Conservation (phyloP, 2,888 invertebrate genomes). For the Protonemura montana region DNA sequence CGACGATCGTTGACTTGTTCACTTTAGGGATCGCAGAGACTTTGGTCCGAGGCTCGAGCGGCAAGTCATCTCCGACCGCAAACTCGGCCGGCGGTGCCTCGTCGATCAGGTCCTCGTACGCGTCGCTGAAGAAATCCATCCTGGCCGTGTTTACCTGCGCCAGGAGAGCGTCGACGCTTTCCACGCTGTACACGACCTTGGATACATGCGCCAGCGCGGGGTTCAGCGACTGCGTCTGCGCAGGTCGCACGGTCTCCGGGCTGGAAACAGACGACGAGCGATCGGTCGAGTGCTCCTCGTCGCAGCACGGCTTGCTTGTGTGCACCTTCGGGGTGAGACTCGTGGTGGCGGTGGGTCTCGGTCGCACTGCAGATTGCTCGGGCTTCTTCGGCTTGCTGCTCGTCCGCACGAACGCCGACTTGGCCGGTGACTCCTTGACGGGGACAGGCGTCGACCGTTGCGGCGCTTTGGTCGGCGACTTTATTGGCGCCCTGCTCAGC, state of each 20-base stretch:
- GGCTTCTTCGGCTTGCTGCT: constrained; percentile 40
- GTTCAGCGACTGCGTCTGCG: constrained; percentile 1
- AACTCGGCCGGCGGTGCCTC: constrained; percentile 58
- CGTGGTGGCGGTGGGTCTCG: constrained; percentile 51
- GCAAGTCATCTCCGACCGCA: constrained; percentile 60
- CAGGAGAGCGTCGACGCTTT: not conserved
- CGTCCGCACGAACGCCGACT: constrained; percentile 47
- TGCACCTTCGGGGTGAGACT: constrained; percentile 43
- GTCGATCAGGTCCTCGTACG: constrained; percentile 47
- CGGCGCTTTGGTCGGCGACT: too few species aligned
- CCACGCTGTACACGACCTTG: constrained; percentile 29
- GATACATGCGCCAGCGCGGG: not conserved
- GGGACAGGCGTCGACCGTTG: constrained; percentile 32
- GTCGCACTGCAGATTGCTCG: constrained; percentile 15
- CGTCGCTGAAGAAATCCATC: constrained; percentile 43
- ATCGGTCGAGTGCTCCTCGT: constrained; percentile 59
- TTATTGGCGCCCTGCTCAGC: constrained; percentile 25
- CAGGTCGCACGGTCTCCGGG: constrained; percentile 49
- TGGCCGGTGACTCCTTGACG: not conserved
- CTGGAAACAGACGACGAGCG: constrained; percentile 49
- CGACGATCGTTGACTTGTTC: not conserved
- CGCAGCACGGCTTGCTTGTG: constrained; percentile 58
- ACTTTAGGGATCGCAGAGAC: constrained; percentile 19
- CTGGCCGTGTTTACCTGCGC: not conserved
- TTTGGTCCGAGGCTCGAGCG: constrained; percentile 5